Evolutionary conservation across 2,113 vertebrate genomes (phyloP), one percentile per base, ranked within the genome.

Genomic region (Mugil cephalus): DNA sequence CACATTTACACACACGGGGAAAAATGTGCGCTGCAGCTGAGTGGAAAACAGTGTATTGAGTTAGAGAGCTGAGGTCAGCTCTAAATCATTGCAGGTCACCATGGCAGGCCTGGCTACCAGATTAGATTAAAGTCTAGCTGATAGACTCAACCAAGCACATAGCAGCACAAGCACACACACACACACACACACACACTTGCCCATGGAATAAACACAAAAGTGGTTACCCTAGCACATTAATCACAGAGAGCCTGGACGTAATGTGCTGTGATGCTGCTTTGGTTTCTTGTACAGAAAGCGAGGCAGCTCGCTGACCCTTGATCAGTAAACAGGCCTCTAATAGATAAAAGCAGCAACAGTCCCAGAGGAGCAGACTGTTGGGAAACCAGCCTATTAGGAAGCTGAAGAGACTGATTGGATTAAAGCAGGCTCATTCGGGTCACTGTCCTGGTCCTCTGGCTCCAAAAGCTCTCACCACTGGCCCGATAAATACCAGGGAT

Each of bases 31-130:
- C 45, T 53, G 38, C 60, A 70, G 52, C 72, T 74, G 72, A 80
- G 74, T 56, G 65, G 78, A 59, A 67, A 80, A 38, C 35, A 79
- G 61, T 84, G 64, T 84, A 91, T 91, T 89, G 80, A 90, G 82
- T 86, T 85, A 68, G 87, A 87, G 84, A 80, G 86, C 75, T 77
- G 85, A 86, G 91, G 88, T 91, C 90, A 91, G 83, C 68, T 87
- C 59, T 87, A 90, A 91, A 90, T 93, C 87, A 93, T 89, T 91
- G 84, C 74, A 91, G 88, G 91, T 91, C 91, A 85, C 80, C 50
- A 53, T 75, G 82, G 83, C 78, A 70, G 69, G 82, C 82, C 79
- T 80, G 69, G 85, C 74, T 79, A 89, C 82, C 87, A 87, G 82
- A 93, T 93, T 91, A 88, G 80, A 91, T 91, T 90, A 88, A 85